phyloP scores from a whole-genome alignment of 1,140 invertebrate species.

The Trichoplusia ni region DNA sequence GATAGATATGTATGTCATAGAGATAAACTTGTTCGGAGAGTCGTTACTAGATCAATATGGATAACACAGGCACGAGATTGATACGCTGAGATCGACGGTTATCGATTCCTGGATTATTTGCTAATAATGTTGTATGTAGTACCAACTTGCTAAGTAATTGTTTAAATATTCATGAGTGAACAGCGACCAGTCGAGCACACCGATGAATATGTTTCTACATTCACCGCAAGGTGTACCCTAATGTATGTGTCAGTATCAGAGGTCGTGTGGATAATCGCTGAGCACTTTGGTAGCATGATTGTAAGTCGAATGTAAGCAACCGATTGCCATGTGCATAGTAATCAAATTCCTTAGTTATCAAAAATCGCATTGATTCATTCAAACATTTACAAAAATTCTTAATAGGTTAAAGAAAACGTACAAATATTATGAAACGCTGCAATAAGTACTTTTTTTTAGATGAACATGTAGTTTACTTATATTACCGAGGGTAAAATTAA shows the following conservation, averaged over 20 bases:
- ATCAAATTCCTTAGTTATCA: no score
- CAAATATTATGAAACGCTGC: no score
- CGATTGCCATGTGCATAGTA: background rate
- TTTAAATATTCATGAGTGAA: background rate
- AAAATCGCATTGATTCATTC: no score
- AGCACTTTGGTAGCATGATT: background rate
- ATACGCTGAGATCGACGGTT: no score
- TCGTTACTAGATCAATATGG: background rate
- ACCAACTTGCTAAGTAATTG: background rate
- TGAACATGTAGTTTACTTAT: no score
- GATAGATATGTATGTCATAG: background rate
- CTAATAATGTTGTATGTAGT: background rate
- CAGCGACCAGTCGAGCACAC: background rate
- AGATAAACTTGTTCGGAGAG: background rate
- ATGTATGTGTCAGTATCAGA: background rate
- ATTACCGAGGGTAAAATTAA: background rate
- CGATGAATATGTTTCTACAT: background rate
- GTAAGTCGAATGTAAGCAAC: background rate
- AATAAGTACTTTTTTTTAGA: no score
- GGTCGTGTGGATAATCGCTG: background rate
- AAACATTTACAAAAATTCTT: no score
- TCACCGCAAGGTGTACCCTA: no score
- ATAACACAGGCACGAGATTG: no score
- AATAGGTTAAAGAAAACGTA: no score
- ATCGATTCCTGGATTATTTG: background rate